A percentile compares a stretch with the other conserved stretches of the same genome.
Evolutionary conservation across 1,140 invertebrate species (phyloP).

Genomic region (Homalodisca vitripennis): DNA sequence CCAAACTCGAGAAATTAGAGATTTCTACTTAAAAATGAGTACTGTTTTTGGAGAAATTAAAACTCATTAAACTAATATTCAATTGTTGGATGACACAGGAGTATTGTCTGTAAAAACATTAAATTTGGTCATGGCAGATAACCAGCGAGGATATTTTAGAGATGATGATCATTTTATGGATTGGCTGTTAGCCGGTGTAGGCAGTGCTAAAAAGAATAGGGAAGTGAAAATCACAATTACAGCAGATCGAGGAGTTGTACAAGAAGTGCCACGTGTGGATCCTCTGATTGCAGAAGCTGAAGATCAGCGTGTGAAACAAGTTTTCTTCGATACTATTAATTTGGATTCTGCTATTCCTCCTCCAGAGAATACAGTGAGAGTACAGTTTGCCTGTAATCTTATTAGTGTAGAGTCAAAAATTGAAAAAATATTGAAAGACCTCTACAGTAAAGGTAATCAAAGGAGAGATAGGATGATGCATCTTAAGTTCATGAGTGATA

Average conservation of each 20-base stretch:
- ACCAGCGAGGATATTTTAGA: background rate
- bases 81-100: background rate
- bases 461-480: background rate
- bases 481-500: background rate
- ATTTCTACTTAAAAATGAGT: background rate
- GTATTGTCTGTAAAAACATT: background rate
- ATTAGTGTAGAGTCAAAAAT: background rate
- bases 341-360: background rate
- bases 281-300: background rate
- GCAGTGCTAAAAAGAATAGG: background rate
- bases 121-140: background rate
- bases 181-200: conserved; percentile 2
- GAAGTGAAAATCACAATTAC: conserved; percentile 15
- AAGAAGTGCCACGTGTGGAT: background rate
- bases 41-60: background rate
- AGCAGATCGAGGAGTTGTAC: conserved; percentile 4
- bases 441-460: background rate
- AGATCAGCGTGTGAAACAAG: background rate
- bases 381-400: background rate
- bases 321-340: conserved; percentile 5
- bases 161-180: background rate
- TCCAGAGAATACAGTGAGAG: background rate
- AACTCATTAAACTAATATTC: background rate
- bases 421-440: background rate
- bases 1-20: background rate